Evolutionary conservation across 2,888 invertebrate genomes (phyloP).

Genomic region (Nymphalis c-album): DNA sequence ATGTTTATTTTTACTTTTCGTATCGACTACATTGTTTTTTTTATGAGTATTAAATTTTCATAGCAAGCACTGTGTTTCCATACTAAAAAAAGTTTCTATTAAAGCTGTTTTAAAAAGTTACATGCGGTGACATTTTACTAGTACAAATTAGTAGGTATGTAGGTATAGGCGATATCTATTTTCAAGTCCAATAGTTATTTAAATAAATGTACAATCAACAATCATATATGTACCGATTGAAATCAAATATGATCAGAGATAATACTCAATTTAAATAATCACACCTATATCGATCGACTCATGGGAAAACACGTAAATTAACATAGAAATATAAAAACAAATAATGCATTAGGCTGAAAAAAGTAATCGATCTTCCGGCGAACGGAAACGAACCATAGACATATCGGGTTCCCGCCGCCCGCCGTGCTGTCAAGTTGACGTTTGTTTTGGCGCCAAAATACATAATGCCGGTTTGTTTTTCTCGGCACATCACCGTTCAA

Average conservation of each 20-base stretch:
- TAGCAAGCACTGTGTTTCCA: no score
- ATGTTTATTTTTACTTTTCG: background rate
- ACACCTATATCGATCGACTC: conserved; percentile 22
- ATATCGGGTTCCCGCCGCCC: conserved; percentile 78
- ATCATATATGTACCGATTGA: no score
- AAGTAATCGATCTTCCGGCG: conserved; percentile 76
- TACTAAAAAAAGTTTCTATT: no score
- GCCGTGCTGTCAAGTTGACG: conserved; percentile 80
- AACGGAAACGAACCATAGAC: conserved; percentile 73
- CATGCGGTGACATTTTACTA: no score
- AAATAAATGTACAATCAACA: no score
- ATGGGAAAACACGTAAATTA: conserved; percentile 40
- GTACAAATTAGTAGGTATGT: no score
- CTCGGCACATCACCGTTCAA: conserved; percentile 68
- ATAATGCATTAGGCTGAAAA: conserved; percentile 54
- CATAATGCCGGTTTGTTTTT: conserved; percentile 80
- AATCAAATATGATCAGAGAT: no score
- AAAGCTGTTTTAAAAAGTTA: no score
- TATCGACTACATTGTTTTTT: background rate
- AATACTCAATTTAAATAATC: background rate
- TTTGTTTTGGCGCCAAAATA: conserved; percentile 82
- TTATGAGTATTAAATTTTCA: background rate
- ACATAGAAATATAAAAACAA: conserved; percentile 45
- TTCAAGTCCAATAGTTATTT: no score
- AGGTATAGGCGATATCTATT: no score